These are phyloP conservation scores for Ctenodactylus gundi DNA, from an alignment of 2,113 vertebrate genomes.

Conservation along the genomic window DNA sequence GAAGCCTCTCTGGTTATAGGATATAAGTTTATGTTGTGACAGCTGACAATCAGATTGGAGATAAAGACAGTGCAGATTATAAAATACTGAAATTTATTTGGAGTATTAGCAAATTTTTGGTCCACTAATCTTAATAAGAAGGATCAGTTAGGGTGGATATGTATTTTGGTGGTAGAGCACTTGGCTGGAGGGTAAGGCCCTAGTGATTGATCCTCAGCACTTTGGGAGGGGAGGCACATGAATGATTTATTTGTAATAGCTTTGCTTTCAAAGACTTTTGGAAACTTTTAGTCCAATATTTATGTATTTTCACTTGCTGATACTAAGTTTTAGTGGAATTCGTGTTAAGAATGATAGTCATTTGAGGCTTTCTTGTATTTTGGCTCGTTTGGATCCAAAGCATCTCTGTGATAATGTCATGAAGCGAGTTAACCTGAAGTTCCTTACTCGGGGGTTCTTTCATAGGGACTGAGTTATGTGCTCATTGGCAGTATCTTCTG, in stretches of 20 bases:
- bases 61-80: neutral
- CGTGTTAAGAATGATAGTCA: neutral
- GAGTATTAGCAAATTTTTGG: conserved; percentile 30
- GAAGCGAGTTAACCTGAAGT: neutral
- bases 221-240: neutral
- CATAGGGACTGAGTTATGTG: neutral
- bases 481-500: neutral
- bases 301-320: conserved; percentile 30
- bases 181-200: neutral
- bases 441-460: neutral
- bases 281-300: conserved; percentile 26
- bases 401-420: neutral
- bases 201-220: neutral
- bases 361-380: conserved; percentile 28
- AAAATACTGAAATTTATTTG: conserved; percentile 11
- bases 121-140: conserved; percentile 31
- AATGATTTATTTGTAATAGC: conserved; percentile 26
- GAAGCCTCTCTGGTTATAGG: neutral
- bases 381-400: neutral
- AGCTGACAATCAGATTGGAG: neutral
- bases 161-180: neutral
- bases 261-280: conserved; percentile 42
- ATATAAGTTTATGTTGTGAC: neutral
- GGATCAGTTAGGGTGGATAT: neutral
- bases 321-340: neutral